Evolutionary conservation across 2,888 invertebrate genomes (phyloP), one percentile per base, ranked within the genome.

Genomic region (Masnerella sp.): DNA sequence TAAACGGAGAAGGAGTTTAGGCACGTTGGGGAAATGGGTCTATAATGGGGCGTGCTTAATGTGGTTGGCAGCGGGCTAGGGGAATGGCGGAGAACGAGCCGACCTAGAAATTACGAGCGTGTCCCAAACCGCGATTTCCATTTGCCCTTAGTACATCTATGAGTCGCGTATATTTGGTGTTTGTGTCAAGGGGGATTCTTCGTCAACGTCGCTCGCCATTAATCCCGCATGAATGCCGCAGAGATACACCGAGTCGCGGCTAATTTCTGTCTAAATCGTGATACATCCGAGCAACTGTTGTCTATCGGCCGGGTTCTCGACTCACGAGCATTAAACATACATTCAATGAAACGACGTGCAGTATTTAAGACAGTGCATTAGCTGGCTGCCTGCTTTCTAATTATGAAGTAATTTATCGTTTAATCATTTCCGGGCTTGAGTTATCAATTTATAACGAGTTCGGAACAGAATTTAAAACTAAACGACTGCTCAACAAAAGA

Each of bases 151-250:
- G 30, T 61, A 28, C 30, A 32, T 42, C 40, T 47, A 30, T 20
- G 56, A 64, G 45, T 42, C 25, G 32, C 28, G 20, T 56, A 56
- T 56, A 56, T 70, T 64, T 42, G 54, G 43, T 56, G 73, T 62
- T 64, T 68, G 52, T 36, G 68, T 52, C 73, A 51, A 25, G 62
- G 47, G 65, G 67, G 56, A 73, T 70, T 70, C 68, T 73, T 73
- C 72, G 51, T 73, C 68, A 67, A 61, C 58, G 73, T 64, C 73
- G 68, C 43, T 64, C 47, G 64, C 17, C 47, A 64, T 74, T 74
- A 74, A 67, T 68, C 51, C 45, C 58, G 38, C 49, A 28, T 34
- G 62, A 68, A 68, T 62, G 52, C 61, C 61, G 32, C 56, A 61
- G 67, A 67, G 61, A 62, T 45, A 68, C 43, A 38, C 51, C 62